Conservation (phyloP, 2,113 vertebrate species). For the Gambusia affinis region DNA sequence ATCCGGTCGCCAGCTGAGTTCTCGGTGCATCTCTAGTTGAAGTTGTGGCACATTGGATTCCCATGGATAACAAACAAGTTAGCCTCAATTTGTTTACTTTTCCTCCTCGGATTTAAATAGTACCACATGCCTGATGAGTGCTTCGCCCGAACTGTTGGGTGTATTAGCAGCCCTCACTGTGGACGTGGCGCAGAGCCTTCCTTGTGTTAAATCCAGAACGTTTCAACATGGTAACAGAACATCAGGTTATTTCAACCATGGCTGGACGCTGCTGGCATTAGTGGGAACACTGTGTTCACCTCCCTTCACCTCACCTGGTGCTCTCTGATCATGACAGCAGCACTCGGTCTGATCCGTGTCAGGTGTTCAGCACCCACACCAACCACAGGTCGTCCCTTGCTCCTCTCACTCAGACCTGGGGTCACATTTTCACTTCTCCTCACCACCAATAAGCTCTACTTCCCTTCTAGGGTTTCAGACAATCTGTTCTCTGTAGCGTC, state of each 20-base stretch:
- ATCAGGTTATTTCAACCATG: not conserved
- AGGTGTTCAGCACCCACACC: not conserved
- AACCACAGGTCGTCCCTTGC: constrained; percentile 8
- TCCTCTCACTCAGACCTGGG: constrained; percentile 45
- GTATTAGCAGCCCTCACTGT: too few relatives aligned
- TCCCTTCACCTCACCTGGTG: not conserved
- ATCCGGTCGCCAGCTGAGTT: not conserved
- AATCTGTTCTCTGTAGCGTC: constrained; percentile 14
- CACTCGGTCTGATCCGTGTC: constrained; percentile 72
- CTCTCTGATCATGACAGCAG: not conserved
- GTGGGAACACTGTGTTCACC: constrained; percentile 12
- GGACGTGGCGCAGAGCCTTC: too few relatives aligned
- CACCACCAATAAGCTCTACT: not conserved
- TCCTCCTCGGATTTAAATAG: not conserved
- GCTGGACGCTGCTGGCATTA: constrained; percentile 36
- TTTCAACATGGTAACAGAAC: not conserved
- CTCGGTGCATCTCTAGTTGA: not conserved
- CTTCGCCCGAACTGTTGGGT: too few relatives aligned
- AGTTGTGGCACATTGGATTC: not conserved
- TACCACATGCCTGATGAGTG: too few relatives aligned
- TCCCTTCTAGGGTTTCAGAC: not conserved
- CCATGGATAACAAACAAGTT: not conserved
- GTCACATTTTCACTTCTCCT: constrained; percentile 10
- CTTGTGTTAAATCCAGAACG: not conserved
- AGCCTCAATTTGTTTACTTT: not conserved